Conservation (phyloP, 2,113 vertebrate genomes). For the Uropsilus gracilis region DNA sequence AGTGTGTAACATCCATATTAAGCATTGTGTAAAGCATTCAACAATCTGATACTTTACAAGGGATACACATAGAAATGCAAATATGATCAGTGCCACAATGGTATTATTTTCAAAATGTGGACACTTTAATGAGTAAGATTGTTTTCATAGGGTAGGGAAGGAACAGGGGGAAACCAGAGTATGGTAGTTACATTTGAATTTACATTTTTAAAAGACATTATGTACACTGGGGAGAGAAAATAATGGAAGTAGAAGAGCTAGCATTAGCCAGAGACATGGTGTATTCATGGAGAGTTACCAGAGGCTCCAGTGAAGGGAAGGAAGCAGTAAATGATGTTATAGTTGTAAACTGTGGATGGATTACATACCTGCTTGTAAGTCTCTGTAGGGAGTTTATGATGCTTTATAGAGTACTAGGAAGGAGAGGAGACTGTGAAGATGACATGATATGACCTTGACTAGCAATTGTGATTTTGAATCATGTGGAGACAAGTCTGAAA, state of each 20-base stretch:
- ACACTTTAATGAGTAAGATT: neutral
- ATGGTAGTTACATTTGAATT: neutral
- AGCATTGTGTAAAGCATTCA: neutral
- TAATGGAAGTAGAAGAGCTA: neutral
- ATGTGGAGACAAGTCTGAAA: neutral
- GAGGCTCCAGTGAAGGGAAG: neutral
- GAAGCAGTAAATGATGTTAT: neutral
- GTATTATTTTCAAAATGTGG: neutral
- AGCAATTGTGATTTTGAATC: constrained; percentile 2
- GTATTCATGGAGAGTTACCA: neutral
- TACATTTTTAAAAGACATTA: neutral
- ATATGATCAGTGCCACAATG: neutral
- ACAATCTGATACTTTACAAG: neutral
- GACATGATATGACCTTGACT: neutral
- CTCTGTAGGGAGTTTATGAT: neutral
- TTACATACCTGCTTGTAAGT: neutral
- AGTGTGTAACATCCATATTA: neutral
- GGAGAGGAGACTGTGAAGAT: neutral
- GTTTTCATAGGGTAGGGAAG: neutral
- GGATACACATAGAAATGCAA: neutral
- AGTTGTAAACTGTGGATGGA: neutral
- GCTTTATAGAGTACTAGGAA: neutral
- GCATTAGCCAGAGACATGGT: neutral
- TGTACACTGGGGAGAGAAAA: neutral
- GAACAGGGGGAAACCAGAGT: neutral